Percentiles rank a stretch among this genome's conserved stretches.
Conservation (phyloP, 2,113 vertebrate genomes). For the Triplophysa rosa region DNA sequence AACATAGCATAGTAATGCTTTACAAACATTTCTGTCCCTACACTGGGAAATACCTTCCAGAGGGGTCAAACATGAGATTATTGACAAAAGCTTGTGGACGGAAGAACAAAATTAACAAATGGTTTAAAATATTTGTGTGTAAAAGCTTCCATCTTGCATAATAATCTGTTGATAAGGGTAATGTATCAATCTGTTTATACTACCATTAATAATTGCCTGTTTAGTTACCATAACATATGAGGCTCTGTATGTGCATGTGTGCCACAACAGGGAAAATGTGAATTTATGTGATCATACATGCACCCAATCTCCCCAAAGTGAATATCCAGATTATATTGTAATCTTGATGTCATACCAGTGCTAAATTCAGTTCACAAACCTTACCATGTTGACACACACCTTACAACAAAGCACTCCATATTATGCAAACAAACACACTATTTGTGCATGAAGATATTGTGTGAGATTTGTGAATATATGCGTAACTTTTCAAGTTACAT, state of each 20-base stretch:
- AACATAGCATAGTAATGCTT: not conserved
- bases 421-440: not conserved
- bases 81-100: slow-evolving; percentile 31
- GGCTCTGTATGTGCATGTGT: slow-evolving; percentile 19
- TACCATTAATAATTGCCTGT: not conserved
- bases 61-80: slow-evolving; percentile 15
- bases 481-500: slow-evolving; percentile 33
- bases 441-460: slow-evolving; percentile 2
- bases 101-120: slow-evolving; percentile 32
- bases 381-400: slow-evolving; percentile 25
- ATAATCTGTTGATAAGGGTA: not conserved
- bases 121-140: slow-evolving; percentile 40
- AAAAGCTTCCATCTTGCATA: slow-evolving; percentile 32
- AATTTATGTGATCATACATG: slow-evolving; percentile 24
- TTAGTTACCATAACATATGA: not conserved
- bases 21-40: not conserved
- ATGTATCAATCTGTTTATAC: not conserved
- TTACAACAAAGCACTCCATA: not conserved
- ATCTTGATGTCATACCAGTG: not conserved
- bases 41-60: not conserved
- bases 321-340: not conserved
- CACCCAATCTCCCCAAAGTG: slow-evolving; percentile 10
- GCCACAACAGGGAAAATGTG: slow-evolving; percentile 1
- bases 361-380: not conserved
- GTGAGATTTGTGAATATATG: slow-evolving; percentile 5